Evolutionary conservation across 2,113 vertebrate species (phyloP).

Genomic region (Thamnaconus septentrionalis): DNA sequence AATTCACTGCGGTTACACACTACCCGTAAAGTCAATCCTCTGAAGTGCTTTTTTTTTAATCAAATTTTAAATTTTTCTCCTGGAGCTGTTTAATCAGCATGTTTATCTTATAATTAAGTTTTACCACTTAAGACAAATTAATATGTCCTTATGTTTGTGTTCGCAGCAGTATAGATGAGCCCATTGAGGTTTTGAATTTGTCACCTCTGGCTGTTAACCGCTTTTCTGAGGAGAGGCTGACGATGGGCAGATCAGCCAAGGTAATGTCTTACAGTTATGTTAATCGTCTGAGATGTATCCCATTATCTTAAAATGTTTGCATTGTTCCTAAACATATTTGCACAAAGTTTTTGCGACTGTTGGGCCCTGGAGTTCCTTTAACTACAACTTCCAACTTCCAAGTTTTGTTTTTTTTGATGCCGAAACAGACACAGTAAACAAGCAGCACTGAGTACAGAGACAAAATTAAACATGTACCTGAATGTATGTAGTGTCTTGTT

Average conservation of each 20-base stretch:
- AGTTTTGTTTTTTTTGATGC: background rate
- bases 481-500: no score
- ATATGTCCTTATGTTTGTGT: background rate
- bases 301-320: background rate
- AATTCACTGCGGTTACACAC: background rate
- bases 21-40: background rate
- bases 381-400: background rate
- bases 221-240: constrained; percentile 70
- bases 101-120: background rate
- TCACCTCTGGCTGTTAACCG: constrained; percentile 66
- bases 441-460: no score
- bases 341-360: background rate
- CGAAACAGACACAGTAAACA: no score
- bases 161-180: constrained; percentile 59
- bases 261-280: constrained; percentile 48
- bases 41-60: background rate
- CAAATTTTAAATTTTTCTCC: background rate
- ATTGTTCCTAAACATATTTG: background rate
- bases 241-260: constrained; percentile 76
- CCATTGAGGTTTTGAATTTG: constrained; percentile 63
- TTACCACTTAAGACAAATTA: background rate
- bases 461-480: no score
- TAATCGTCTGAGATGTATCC: background rate
- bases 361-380: background rate
- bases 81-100: background rate